phyloP scores from a whole-genome alignment of 2,113 vertebrate genomes.

The Dinomys branickii region DNA sequence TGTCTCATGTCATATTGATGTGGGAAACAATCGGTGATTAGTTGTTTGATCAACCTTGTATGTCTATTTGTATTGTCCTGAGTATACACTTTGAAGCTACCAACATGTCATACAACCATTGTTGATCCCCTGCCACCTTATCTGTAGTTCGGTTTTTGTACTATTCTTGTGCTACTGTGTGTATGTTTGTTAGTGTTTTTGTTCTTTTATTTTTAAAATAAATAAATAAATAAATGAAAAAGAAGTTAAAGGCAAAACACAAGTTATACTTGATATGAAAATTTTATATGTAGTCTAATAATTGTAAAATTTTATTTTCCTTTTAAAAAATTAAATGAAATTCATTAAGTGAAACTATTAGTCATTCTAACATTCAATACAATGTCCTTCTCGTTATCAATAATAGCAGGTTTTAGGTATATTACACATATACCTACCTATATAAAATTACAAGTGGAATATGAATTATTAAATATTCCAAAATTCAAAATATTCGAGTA shows the following conservation, averaged over 20 bases:
- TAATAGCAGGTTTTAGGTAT: background rate
- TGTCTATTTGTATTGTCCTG: too few relatives aligned
- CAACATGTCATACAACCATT: too few relatives aligned
- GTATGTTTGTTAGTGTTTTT: too few relatives aligned
- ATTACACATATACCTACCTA: background rate
- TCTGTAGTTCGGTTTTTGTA: too few relatives aligned
- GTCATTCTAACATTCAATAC: background rate
- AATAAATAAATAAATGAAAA: too few relatives aligned
- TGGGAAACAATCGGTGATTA: too few relatives aligned
- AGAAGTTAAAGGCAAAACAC: background rate
- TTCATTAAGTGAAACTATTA: slow-evolving; percentile 28
- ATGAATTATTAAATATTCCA: background rate
- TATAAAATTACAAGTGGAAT: slow-evolving; percentile 29
- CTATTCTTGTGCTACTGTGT: too few relatives aligned
- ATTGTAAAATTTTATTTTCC: background rate
- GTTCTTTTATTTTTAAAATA: too few relatives aligned
- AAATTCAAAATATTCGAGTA: background rate
- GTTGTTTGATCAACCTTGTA: too few relatives aligned
- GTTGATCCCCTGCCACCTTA: too few relatives aligned
- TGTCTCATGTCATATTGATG: too few relatives aligned
- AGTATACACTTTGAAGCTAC: too few relatives aligned
- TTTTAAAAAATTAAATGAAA: slow-evolving; percentile 5
- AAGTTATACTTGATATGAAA: background rate
- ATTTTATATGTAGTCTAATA: background rate
- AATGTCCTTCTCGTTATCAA: background rate